Evolutionary conservation across 2,888 invertebrate species (phyloP), one percentile per base, ranked within the genome.

Genomic region (Timema podura): DNA sequence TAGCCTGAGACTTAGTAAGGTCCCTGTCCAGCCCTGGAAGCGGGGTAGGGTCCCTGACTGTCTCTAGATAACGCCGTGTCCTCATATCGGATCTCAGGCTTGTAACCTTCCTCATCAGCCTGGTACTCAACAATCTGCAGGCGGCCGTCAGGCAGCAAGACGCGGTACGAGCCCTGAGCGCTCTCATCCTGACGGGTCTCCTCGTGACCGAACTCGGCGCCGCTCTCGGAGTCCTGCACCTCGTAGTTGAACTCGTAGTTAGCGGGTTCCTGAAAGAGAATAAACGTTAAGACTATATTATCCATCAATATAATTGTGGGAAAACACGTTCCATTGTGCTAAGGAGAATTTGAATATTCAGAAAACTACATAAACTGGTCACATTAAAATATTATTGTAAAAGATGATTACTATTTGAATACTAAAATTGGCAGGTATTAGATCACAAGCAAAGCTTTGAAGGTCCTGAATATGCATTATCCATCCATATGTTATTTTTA

Each of bases 191-290:
- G 87, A 45, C 88, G 81, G 77, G 85, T 86, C 80, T 89, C 88
- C 67, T 84, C 85, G 78, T 89, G 88, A 0, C 88, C 88, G 76
- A 88, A 89, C 78, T 88, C 86, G 48, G 87, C 77, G 59, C 83
- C 87, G 9, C 83, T 83, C 2, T 79, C 81, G 16, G 83, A 84
- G 77, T 88, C 88, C 78, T 86, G 85, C 11, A 88, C 88, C 76
- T 88, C 86, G 79, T 88, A 88, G 0, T 86, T 85, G 76, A 86
- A 88, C 76, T 87, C 85, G 78, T 88, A 88, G 77, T 87, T 87
- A 11, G 85, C 86, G 70, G 87, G 87, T 74, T 86, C 81, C 87
- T 87, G 75, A 10, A 68, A 68, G n/a, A 65, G 0, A 61, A 10
- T 6, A 8, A 13, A 61, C 30, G 30, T 30, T 30, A 30, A 30